phyloP scores from a whole-genome alignment of 2,888 invertebrate genomes.

The Ptychoptera albimana region DNA sequence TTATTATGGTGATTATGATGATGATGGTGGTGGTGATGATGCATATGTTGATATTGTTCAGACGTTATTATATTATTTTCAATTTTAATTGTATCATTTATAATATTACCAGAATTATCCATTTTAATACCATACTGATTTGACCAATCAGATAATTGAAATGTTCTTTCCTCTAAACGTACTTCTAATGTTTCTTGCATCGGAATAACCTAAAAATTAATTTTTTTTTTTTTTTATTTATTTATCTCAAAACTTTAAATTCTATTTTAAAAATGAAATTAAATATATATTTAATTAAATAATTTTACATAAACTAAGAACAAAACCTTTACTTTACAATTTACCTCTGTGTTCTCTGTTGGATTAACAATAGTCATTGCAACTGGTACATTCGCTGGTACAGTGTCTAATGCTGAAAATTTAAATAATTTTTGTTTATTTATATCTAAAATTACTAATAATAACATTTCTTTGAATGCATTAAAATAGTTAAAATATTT shows the following conservation, averaged over 20 bases:
- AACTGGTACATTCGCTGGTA: conserved; percentile 16
- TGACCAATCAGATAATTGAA: conserved; percentile 32
- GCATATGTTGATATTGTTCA: background rate
- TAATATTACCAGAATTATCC: conserved; percentile 14
- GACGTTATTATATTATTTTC: conserved; percentile 9
- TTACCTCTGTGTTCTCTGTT: conserved; percentile 25
- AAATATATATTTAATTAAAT: background rate
- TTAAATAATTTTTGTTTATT: too few relatives aligned
- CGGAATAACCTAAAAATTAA: conserved; percentile 24
- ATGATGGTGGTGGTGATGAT: conserved; percentile 10
- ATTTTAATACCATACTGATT: conserved; percentile 22
- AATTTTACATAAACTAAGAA: background rate
- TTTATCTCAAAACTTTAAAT: background rate
- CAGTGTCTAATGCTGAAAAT: conserved; percentile 19
- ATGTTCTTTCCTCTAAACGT: conserved; percentile 33
- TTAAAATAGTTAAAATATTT: background rate
- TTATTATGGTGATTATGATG: background rate
- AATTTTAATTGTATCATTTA: conserved; percentile 10
- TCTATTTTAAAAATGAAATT: too few relatives aligned
- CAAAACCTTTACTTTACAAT: background rate
- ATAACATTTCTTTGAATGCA: background rate
- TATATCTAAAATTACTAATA: background rate
- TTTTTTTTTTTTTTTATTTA: background rate
- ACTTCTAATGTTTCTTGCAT: conserved; percentile 45
- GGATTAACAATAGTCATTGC: conserved; percentile 18